A percentile compares a stretch with the other conserved stretches of the same genome.
These are phyloP conservation scores for Alentia gelatinosa DNA, from an alignment of 2,888 invertebrate genomes.

Conservation along the genomic window DNA sequence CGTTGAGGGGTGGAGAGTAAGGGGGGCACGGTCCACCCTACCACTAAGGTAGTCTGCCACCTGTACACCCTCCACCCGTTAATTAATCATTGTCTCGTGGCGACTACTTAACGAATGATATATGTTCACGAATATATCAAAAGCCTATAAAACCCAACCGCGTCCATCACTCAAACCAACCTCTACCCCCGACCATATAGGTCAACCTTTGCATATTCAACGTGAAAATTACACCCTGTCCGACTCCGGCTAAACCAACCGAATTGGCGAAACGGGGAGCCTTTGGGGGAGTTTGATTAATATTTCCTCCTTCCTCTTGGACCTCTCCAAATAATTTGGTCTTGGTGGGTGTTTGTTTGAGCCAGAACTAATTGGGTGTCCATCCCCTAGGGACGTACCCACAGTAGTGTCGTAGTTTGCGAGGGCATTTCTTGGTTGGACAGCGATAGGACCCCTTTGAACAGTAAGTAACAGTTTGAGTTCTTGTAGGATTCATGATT, in stretches of 20 bases:
- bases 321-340: background rate
- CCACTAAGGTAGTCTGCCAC: no score
- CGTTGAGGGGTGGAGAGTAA: background rate
- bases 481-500: background rate
- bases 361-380: background rate
- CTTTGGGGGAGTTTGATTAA: background rate
- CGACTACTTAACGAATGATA: slow-evolving; percentile 32
- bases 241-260: background rate
- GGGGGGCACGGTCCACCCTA: background rate
- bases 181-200: background rate
- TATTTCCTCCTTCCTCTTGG: background rate
- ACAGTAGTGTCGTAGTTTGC: no score
- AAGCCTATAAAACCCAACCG: slow-evolving; percentile 1
- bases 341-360: background rate
- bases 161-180: background rate
- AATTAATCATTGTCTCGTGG: background rate
- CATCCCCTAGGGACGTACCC: background rate
- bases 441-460: background rate
- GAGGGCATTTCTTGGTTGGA: no score
- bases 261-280: background rate
- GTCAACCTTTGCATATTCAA: slow-evolving; percentile 34
- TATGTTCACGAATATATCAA: slow-evolving; percentile 5
- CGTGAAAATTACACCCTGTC: background rate
- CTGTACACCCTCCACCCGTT: background rate
- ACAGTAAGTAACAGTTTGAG: background rate